Evolutionary conservation across 1,140 invertebrate species (phyloP).

Genomic region (Sweltsa coloradensis): DNA sequence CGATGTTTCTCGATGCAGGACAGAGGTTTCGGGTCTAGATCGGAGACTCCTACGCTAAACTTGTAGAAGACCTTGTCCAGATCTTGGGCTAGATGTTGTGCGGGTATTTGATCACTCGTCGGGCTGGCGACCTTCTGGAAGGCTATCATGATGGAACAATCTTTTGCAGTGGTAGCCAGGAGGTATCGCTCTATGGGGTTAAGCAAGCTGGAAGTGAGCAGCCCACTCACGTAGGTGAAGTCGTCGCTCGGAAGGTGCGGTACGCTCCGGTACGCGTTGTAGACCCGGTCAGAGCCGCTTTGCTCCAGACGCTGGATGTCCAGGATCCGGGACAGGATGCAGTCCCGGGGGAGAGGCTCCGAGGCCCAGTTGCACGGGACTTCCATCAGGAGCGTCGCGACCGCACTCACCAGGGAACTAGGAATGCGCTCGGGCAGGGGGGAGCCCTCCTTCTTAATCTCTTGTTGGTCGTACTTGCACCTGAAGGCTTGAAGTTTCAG

Average conservation of each 20-base stretch:
- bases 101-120: slow-evolving; percentile 4
- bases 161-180: slow-evolving; percentile 36
- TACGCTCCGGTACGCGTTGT: slow-evolving; percentile 22
- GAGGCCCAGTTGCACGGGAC: slow-evolving; percentile 6
- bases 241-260: slow-evolving; percentile 1
- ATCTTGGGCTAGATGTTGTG: slow-evolving; percentile 24
- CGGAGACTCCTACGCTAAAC: slow-evolving; percentile 33
- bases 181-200: slow-evolving; percentile 34
- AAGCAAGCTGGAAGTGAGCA: slow-evolving; percentile 16
- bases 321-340: slow-evolving; percentile 25
- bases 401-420: neutral
- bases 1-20: slow-evolving; percentile 37
- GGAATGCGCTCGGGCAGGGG: neutral
- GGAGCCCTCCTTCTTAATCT: no score
- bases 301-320: slow-evolving; percentile 25
- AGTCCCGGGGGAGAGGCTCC: slow-evolving; percentile 22
- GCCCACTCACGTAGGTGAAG: slow-evolving; percentile 6
- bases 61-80: slow-evolving; percentile 27
- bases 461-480: neutral
- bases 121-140: slow-evolving; percentile 27
- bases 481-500: neutral
- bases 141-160: slow-evolving; percentile 41
- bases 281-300: slow-evolving; percentile 18
- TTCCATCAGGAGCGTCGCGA: neutral
- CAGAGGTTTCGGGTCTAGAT: slow-evolving; percentile 40